Conservation (phyloP, 1,140 invertebrate genomes). For the Nasonia vitripennis region DNA sequence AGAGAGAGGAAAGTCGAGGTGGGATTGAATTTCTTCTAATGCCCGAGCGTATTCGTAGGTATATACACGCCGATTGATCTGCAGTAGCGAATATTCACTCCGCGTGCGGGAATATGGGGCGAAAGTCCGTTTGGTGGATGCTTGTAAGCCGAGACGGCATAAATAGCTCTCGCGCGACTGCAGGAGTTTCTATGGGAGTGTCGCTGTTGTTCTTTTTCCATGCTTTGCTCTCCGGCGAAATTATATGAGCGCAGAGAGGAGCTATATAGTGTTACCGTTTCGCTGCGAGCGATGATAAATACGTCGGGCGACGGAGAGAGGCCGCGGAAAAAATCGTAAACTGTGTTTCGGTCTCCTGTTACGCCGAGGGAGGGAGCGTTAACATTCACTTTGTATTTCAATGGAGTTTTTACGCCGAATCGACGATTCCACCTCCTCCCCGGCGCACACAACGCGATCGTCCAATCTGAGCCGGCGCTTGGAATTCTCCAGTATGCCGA, state of each 20-base stretch:
- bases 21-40: slow-evolving; percentile 36
- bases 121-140: slow-evolving; percentile 29
- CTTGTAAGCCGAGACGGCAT: slow-evolving; percentile 28
- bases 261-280: not conserved
- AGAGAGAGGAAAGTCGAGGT: not conserved
- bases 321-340: not conserved
- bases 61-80: not conserved
- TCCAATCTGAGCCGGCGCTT: not conserved
- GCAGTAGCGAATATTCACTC: not conserved
- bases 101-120: slow-evolving; percentile 4
- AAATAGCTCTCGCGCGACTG: not conserved
- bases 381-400: not conserved
- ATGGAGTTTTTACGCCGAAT: not conserved
- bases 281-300: slow-evolving; percentile 10
- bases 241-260: not conserved
- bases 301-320: not conserved
- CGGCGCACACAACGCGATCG: not conserved
- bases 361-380: not conserved
- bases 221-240: not conserved
- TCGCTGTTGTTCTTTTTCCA: not conserved
- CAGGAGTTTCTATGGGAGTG: slow-evolving; percentile 4
- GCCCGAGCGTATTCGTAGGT: not conserved
- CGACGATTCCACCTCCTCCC: not conserved
- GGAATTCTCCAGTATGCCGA: not conserved
- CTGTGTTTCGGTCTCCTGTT: not conserved